These are phyloP conservation scores for Alitta virens DNA, from an alignment of 2,888 invertebrate species.

Conservation along the genomic window DNA sequence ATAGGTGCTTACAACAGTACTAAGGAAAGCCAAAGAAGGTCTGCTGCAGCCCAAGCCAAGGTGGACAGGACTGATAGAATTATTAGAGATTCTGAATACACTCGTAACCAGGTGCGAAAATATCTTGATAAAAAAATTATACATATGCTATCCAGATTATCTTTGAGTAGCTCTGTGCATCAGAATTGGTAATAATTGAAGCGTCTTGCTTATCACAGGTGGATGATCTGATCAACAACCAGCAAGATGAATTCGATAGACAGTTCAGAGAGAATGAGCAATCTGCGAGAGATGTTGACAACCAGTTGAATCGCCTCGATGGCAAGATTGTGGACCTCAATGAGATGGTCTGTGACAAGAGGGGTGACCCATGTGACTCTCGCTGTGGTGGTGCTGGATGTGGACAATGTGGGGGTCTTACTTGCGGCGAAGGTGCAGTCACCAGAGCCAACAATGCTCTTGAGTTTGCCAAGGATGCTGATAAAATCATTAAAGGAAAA, in stretches of 20 bases:
- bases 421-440: conserved; percentile 72
- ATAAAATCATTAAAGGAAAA: conserved; percentile 74
- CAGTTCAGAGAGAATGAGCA: conserved; percentile 73
- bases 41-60: conserved; percentile 61
- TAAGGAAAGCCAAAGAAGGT: conserved; percentile 68
- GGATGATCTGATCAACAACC: conserved; percentile 56
- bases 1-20: conserved; percentile 84
- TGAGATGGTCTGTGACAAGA: conserved; percentile 78
- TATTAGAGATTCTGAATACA: conserved; percentile 58
- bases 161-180: neutral
- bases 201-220: conserved; percentile 14
- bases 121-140: no score
- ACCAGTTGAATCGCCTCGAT: conserved; percentile 69
- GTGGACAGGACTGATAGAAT: conserved; percentile 54
- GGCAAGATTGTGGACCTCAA: conserved; percentile 80
- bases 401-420: conserved; percentile 75
- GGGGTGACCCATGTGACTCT: conserved; percentile 77
- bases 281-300: conserved; percentile 67
- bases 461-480: conserved; percentile 45
- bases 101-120: conserved; percentile 21
- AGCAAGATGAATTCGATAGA: conserved; percentile 64
- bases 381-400: conserved; percentile 97
- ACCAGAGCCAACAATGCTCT: conserved; percentile 65
- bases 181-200: no score
- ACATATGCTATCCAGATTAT: no score